Evolutionary conservation across 2,797 vertebrate species (phyloP), one percentile per base, ranked within the genome.

Genomic region (Tamandua tetradactyla): DNA sequence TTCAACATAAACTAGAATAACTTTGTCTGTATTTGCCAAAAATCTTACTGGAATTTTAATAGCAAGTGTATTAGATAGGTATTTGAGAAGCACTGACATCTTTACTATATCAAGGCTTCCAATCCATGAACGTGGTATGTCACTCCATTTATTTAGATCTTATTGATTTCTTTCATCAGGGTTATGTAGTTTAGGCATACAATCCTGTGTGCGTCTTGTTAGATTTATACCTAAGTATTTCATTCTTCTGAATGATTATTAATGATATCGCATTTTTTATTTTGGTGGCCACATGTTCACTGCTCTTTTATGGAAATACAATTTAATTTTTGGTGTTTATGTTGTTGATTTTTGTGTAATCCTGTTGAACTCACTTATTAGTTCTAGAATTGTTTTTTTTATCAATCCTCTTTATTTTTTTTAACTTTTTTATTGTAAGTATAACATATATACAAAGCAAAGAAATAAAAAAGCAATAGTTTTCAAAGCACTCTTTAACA

Each of bases 1-100:
- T 89, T 81, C 52, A 11, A 55, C 61, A 52, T 91, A 76, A 79
- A 22, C 74, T 94, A 87, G 80, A 64, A 86, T 40, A 84, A 82
- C 62, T 57, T 62, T 76, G 10, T 64, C 32, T 30, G 11, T 76
- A 40, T 37, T 11, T 32, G 78, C 12, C 22, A 82, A 85, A 82
- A 20, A 12, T 52, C 62, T 81, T 79, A 7, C 37, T 81, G 59
- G 7, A 4, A 62, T 90, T 92, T 83, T 87, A 40, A 35, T 68
- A 57, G 25, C 18, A 69, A 75, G 72, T 86, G 14, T 18, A 17
- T 66, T 76, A 49, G 68, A 74, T 32, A 22, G 47, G 76, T 78
- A 12, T 47, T 83, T 75, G 35, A 17, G 22, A 75, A 44, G 47
- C 68, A 85, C 15, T 49, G 49, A 55, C 27, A 61, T 87, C 11